Evolutionary conservation across 2,888 invertebrate genomes (phyloP).

Genomic region (Drosophila niveifrons): DNA sequence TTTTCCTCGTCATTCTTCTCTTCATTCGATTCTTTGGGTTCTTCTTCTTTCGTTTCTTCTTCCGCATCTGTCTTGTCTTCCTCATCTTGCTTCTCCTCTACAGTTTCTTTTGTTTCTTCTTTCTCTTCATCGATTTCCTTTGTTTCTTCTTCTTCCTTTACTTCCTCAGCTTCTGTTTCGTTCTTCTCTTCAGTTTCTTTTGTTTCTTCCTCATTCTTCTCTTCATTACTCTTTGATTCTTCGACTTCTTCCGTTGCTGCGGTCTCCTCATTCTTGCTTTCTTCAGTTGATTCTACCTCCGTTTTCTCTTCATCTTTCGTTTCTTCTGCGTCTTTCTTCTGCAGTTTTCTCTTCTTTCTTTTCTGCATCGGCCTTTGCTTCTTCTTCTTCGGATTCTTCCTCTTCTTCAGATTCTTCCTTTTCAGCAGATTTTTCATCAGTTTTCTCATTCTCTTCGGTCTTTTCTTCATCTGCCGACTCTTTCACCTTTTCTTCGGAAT

Average conservation of each 20-base stretch:
- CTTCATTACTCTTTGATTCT: background rate
- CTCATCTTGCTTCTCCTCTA: background rate
- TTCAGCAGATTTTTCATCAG: conserved; percentile 12
- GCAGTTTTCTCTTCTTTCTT: background rate
- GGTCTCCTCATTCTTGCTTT: conserved; percentile 1
- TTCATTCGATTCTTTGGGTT: background rate
- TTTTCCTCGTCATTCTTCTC: conserved; percentile 4
- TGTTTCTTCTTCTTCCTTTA: background rate
- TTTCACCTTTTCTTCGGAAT: conserved; percentile 19
- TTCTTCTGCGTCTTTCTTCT: background rate
- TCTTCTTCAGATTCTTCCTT: conserved; percentile 23
- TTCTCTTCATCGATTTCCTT: conserved; percentile 26
- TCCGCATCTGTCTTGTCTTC: conserved; percentile 2
- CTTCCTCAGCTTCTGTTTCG: background rate
- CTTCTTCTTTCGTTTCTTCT: conserved; percentile 3
- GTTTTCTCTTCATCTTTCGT: background rate
- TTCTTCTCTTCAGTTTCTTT: conserved; percentile 12
- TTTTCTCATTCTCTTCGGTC: conserved; percentile 15
- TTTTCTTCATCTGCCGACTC: conserved; percentile 19
- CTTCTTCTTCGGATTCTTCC: conserved; percentile 25
- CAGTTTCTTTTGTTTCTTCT: conserved; percentile 11
- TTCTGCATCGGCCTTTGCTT: conserved; percentile 28
- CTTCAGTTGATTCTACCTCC: conserved; percentile 5
- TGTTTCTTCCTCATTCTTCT: background rate
- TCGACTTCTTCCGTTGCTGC: conserved; percentile 10